Evolutionary conservation across 2,888 invertebrate genomes (phyloP).

Genomic region (Aquatica leii): DNA sequence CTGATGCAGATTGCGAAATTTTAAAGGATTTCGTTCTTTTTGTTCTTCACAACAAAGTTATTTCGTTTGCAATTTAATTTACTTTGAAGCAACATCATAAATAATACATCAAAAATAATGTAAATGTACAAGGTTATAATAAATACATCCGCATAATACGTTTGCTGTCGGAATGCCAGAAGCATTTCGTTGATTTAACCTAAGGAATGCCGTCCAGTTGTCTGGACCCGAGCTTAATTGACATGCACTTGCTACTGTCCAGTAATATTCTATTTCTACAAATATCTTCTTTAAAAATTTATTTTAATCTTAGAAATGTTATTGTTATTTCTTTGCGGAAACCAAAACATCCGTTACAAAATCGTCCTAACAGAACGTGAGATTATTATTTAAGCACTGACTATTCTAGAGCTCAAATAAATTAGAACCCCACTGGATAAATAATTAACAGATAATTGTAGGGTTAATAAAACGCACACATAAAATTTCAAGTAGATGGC

Average conservation of each 20-base stretch:
- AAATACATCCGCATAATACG: conserved; percentile 51
- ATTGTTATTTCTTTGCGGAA: no score
- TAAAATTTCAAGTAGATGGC: neutral
- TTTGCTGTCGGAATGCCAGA: conserved; percentile 48
- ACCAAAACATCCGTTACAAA: no score
- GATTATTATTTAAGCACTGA: no score
- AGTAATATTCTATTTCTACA: conserved; percentile 42
- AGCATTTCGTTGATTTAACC: conserved; percentile 54
- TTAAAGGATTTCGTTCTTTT: neutral
- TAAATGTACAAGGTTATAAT: conserved; percentile 36
- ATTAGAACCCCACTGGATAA: no score
- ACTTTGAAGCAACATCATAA: no score
- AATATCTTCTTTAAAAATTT: no score
- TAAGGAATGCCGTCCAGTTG: conserved; percentile 51
- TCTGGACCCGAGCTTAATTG: conserved; percentile 49
- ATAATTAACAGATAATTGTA: conserved; percentile 1
- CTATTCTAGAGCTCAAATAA: no score
- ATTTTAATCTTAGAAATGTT: no score
- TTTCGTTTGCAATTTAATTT: neutral
- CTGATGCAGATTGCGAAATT: conserved; percentile 8
- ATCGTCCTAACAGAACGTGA: no score
- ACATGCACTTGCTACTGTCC: conserved; percentile 50
- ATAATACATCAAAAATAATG: conserved; percentile 1
- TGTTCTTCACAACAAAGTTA: conserved; percentile 4
- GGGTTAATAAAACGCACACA: conserved; percentile 8